Evolutionary conservation across 2,113 vertebrate species (phyloP).

Genomic region (Pteropus alecto): DNA sequence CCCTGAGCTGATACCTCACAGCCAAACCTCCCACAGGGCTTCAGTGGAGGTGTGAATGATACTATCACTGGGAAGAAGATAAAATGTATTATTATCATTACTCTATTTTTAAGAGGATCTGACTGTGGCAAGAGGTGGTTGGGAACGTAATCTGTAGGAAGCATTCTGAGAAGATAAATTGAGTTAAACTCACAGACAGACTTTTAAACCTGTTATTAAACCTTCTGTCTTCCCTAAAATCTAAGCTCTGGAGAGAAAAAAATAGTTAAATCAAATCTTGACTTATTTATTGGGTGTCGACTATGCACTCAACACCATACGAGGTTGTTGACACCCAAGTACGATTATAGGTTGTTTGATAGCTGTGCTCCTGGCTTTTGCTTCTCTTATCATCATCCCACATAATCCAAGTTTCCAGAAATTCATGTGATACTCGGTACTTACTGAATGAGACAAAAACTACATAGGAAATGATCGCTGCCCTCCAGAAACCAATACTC

Average conservation of each 20-base stretch:
- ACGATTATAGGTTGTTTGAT: background rate
- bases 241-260: background rate
- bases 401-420: background rate
- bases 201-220: conserved; percentile 56
- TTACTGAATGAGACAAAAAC: background rate
- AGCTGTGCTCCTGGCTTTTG: background rate
- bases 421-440: background rate
- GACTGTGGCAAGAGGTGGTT: conserved; percentile 52
- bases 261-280: background rate
- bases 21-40: conserved; percentile 63
- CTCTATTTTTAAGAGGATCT: conserved; percentile 72
- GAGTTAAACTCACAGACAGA: conserved; percentile 54
- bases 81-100: conserved; percentile 74
- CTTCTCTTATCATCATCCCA: background rate
- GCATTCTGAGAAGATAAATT: conserved; percentile 57
- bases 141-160: conserved; percentile 37
- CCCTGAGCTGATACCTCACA: conserved; percentile 18
- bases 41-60: conserved; percentile 67
- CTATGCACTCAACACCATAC: background rate
- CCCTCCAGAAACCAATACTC: background rate
- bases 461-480: background rate
- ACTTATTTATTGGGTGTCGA: conserved; percentile 18
- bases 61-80: conserved; percentile 63
- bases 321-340: background rate
- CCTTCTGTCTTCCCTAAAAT: conserved; percentile 51